Evolutionary conservation across 2,797 vertebrate species (phyloP), one percentile per base, ranked within the genome.

Genomic region (Tenualosa thibaudeaui): DNA sequence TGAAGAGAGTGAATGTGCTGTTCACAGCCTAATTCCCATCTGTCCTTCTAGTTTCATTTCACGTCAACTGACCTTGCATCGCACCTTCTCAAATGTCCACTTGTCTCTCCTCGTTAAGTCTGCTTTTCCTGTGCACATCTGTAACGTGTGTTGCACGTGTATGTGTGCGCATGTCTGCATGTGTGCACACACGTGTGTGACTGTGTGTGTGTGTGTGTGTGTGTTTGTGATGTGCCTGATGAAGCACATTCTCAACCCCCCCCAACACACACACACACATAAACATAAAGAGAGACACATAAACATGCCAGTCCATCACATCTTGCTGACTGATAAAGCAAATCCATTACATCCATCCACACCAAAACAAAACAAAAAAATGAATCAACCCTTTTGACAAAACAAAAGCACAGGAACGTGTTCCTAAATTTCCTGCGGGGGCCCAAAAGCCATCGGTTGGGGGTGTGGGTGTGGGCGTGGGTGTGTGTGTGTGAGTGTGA

Each of bases 361-460:
- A 94, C 96, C 96, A 96, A 96, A 95, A 96, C 96, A 94, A 95
- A 93, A 94, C 19, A 15, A 19, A 54, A 62, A 24, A 62, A 62
- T 24, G 7, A 62, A 62, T 62, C 58, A 24, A 62, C 6, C 58
- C 54, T 56, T 94, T 94, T 96, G 94, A 96, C 95, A 96, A 96
- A 96, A 95, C 54, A 96, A 96, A 96, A 96, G 94, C 94, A 71
- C 85, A 95, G 95, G 95, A 94, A 93, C 95, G 95, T 95, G 94
- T 96, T 95, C 93, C 94, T 96, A 96, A 95, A 95, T 96, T 95
- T 96, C 96, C 95, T 96, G 95, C 95, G 95, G 95, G 95, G 93
- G 54, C 54, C 75, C 94, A 94, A 94, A 49, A 96, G 94, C 94
- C 94, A 96, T 96, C 94, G 95, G 94, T 94, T 95, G 50, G 50